phyloP scores from a whole-genome alignment of 1,140 invertebrate genomes.

The Thalassaphorura encarpata region DNA sequence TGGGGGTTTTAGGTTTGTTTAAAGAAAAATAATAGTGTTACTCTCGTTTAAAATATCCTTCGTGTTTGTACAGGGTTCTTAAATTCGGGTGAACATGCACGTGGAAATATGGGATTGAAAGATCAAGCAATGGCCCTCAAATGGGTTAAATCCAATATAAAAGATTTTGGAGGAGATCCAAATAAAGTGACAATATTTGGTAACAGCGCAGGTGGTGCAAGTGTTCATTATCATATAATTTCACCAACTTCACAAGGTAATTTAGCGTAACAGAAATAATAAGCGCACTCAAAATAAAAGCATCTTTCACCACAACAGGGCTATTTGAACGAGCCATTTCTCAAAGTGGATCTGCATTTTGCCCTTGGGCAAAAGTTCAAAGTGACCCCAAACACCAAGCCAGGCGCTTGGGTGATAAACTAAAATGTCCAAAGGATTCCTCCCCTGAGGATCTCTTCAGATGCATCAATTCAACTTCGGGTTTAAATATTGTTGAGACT shows the following conservation, averaged over 20 bases:
- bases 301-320: no score
- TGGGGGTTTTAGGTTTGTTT: background rate
- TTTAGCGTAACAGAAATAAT: no score
- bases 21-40: no score
- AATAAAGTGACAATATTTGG: constrained; percentile 46
- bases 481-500: no score
- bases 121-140: background rate
- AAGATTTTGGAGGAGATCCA: constrained; percentile 40
- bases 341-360: constrained; percentile 6
- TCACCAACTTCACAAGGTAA: constrained; percentile 6
- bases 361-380: constrained; percentile 2
- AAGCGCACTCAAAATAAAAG: no score
- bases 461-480: no score
- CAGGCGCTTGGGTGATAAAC: background rate
- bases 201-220: constrained; percentile 36
- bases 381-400: background rate
- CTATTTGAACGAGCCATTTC: constrained; percentile 1
- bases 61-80: no score
- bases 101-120: constrained; percentile 6
- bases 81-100: background rate
- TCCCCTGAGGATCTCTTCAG: background rate
- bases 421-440: background rate
- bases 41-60: no score
- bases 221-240: constrained; percentile 7
- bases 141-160: background rate